A percentile compares a stretch with the other conserved stretches of the same genome.
Conservation (phyloP, 2,888 invertebrate genomes). For the Drosophila infuscata region DNA sequence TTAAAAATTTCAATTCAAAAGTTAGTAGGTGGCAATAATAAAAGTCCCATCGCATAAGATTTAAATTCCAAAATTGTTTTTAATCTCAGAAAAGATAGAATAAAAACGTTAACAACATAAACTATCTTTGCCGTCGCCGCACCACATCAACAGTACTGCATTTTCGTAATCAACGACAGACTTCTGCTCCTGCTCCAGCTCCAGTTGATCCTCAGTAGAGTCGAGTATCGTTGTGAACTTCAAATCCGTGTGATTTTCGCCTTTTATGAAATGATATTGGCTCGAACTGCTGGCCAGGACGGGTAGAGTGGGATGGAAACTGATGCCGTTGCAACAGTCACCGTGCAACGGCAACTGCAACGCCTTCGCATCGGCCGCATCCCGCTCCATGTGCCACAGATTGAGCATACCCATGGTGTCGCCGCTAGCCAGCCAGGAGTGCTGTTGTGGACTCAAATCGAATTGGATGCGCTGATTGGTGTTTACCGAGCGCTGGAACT, state of each 20-base stretch:
- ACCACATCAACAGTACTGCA: constrained; percentile 81
- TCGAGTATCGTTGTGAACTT: constrained; percentile 3
- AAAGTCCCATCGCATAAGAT: neutral
- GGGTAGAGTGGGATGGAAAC: too few relatives aligned
- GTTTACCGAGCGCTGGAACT: constrained; percentile 87
- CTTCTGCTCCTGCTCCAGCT: neutral
- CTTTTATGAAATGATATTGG: constrained; percentile 86
- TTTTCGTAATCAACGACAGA: constrained; percentile 80
- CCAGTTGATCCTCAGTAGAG: neutral
- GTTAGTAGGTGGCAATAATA: neutral
- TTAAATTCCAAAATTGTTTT: neutral
- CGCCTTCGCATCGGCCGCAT: neutral
- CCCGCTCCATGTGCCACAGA: constrained; percentile 87
- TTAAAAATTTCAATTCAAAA: neutral
- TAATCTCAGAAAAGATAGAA: neutral
- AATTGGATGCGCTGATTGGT: too few relatives aligned
- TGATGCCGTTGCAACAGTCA: too few relatives aligned
- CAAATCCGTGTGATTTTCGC: neutral
- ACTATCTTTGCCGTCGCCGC: constrained; percentile 49
- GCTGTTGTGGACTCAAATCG: too few relatives aligned
- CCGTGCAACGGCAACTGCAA: constrained; percentile 87
- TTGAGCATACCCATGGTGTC: too few relatives aligned
- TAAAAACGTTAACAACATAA: neutral
- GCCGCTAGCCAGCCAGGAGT: too few relatives aligned
- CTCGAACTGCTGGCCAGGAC: too few relatives aligned